Evolutionary conservation across 1,140 invertebrate genomes (phyloP).

Genomic region (Diuraphis noxia): DNA sequence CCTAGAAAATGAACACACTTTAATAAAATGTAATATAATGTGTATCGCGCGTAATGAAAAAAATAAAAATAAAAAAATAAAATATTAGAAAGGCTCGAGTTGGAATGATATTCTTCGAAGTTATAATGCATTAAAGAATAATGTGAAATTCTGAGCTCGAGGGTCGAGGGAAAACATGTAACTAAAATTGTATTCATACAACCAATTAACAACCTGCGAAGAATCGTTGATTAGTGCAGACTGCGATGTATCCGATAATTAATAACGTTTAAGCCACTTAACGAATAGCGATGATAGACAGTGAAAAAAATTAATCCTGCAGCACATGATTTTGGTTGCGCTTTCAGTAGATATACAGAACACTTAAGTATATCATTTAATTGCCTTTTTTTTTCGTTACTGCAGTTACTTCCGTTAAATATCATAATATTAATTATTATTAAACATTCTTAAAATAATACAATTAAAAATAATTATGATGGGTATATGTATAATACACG

Average conservation of each 20-base stretch:
- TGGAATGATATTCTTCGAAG: background rate
- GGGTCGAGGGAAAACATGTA: background rate
- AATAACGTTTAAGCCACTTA: background rate
- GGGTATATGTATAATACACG: no score
- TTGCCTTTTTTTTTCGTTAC: background rate
- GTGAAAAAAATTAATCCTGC: background rate
- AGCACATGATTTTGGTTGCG: background rate
- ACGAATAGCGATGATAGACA: background rate
- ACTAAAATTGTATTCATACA: conserved; percentile 2
- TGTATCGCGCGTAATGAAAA: background rate
- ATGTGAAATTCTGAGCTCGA: background rate
- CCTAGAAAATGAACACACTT: background rate
- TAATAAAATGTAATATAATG: background rate
- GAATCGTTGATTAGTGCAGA: conserved; percentile 19
- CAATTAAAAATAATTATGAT: no score
- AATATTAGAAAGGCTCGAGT: background rate
- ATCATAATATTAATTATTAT: background rate
- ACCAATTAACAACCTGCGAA: conserved; percentile 38
- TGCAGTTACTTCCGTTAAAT: background rate
- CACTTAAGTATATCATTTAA: background rate
- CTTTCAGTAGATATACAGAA: background rate
- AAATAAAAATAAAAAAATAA: background rate
- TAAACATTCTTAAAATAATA: background rate
- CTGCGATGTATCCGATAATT: background rate
- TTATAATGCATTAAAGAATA: background rate